Evolutionary conservation across 1,140 invertebrate species (phyloP).

Genomic region (Solen grandis): DNA sequence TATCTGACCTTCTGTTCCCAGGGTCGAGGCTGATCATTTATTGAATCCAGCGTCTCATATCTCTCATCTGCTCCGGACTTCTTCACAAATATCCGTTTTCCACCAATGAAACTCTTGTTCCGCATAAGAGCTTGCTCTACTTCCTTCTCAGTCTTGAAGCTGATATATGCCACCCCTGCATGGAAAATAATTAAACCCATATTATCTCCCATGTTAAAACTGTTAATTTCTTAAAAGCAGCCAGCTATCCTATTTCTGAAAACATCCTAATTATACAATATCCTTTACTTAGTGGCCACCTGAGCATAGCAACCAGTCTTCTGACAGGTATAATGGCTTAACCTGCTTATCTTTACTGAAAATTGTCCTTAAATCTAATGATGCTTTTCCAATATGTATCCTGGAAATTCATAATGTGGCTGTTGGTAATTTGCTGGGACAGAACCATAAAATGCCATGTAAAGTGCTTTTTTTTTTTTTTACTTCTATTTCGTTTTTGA

Average conservation of each 20-base stretch:
- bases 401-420: too few species aligned
- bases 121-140: conserved; percentile 91
- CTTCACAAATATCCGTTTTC: conserved; percentile 79
- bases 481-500: too few species aligned
- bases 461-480: too few species aligned
- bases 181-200: too few species aligned
- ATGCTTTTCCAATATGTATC: too few species aligned
- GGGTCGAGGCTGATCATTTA: conserved; percentile 58
- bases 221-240: too few species aligned
- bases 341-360: too few species aligned
- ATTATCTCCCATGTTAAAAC: too few species aligned
- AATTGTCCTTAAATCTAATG: too few species aligned
- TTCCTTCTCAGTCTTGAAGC: conserved; percentile 91
- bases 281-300: background rate
- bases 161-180: conserved; percentile 90
- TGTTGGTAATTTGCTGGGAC: too few species aligned
- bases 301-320: background rate
- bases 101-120: conserved; percentile 89
- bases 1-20: conserved; percentile 74
- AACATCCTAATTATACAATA: background rate
- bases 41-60: conserved; percentile 31
- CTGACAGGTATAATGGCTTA: too few species aligned
- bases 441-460: too few species aligned
- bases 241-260: conserved; percentile 18
- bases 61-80: conserved; percentile 71